Conservation (phyloP, 2,888 invertebrate species). For the Atherix ibis region DNA sequence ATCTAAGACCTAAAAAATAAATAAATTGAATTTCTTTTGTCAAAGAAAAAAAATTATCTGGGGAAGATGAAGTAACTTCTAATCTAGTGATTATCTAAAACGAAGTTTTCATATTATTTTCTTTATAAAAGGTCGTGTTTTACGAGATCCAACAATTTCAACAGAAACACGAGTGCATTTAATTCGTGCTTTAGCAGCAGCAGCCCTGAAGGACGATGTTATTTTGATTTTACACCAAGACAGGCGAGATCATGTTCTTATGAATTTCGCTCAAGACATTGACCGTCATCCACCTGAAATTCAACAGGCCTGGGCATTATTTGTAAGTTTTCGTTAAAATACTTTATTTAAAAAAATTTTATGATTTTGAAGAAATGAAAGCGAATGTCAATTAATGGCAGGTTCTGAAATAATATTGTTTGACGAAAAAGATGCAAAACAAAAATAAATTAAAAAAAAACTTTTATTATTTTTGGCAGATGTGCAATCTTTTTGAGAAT, state of each 20-base stretch:
- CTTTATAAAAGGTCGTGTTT: conserved; percentile 35
- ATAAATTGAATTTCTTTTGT: background rate
- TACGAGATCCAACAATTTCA: conserved; percentile 42
- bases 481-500: conserved; percentile 83
- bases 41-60: background rate
- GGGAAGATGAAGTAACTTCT: too few species aligned
- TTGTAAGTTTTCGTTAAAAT: conserved; percentile 43
- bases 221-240: conserved; percentile 82
- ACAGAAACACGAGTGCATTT: conserved; percentile 45
- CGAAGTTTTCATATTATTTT: too few species aligned
- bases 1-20: background rate
- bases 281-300: conserved; percentile 58
- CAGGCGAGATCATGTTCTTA: conserved; percentile 70
- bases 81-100: too few species aligned
- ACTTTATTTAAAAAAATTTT: background rate
- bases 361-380: background rate
- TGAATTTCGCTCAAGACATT: conserved; percentile 71
- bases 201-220: conserved; percentile 76
- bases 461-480: conserved; percentile 36
- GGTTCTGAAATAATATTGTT: too few species aligned
- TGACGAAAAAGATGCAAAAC: too few species aligned
- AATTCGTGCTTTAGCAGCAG: conserved; percentile 56
- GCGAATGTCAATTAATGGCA: too few species aligned
- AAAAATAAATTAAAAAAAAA: too few species aligned
- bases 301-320: conserved; percentile 62